Conservation (phyloP, 2,888 invertebrate species). For the Deilephila elpenor region DNA sequence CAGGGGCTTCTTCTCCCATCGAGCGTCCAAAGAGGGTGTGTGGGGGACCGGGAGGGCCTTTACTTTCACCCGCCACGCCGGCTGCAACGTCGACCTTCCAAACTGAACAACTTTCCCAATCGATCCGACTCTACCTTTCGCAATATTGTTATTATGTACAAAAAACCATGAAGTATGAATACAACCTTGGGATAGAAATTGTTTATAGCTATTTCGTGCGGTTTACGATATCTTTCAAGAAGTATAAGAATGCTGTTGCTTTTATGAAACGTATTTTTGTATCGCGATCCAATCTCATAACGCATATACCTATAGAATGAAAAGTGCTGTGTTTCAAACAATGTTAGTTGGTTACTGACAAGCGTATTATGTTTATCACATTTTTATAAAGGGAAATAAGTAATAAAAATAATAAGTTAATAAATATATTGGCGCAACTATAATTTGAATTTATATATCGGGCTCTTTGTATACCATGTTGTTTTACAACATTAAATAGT, state of each 20-base stretch:
- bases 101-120: slow-evolving; percentile 60
- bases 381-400: background rate
- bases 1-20: slow-evolving; percentile 56
- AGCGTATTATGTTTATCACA: too few species aligned
- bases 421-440: background rate
- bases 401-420: background rate
- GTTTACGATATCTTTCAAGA: slow-evolving; percentile 26
- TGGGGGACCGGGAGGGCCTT: slow-evolving; percentile 56
- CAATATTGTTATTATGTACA: slow-evolving; percentile 45
- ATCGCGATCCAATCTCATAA: background rate
- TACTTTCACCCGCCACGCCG: slow-evolving; percentile 67
- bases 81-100: slow-evolving; percentile 60
- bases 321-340: background rate
- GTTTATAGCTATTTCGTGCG: slow-evolving; percentile 35
- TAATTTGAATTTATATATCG: slow-evolving; percentile 40
- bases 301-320: background rate
- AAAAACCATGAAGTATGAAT: slow-evolving; percentile 38
- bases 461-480: slow-evolving; percentile 47
- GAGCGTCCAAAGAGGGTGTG: slow-evolving; percentile 47
- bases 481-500: slow-evolving; percentile 41
- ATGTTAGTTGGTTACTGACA: background rate
- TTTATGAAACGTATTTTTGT: background rate
- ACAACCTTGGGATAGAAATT: slow-evolving; percentile 28
- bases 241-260: background rate
- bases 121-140: slow-evolving; percentile 51